Conservation (phyloP, 1,140 invertebrate genomes). For the Lucilia sericata region DNA sequence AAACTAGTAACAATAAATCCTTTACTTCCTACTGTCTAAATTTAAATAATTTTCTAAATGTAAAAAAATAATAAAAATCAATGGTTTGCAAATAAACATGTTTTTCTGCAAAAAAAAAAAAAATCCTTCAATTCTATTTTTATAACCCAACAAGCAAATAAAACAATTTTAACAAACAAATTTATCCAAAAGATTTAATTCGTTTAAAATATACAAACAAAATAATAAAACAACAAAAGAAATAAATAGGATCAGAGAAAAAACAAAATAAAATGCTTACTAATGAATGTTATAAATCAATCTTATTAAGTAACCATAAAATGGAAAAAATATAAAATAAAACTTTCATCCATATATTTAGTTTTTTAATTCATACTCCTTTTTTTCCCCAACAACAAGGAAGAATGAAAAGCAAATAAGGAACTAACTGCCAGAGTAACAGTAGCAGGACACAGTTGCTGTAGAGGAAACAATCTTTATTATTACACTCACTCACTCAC, state of each 20-base stretch:
- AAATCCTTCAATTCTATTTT: neutral
- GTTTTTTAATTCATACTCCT: neutral
- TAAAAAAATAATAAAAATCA: neutral
- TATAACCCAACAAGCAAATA: neutral
- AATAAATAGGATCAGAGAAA: neutral
- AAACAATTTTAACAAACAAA: neutral
- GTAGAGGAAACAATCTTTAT: neutral
- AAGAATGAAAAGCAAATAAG: neutral
- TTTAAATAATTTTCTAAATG: slow-evolving; percentile 12
- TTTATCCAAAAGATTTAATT: slow-evolving; percentile 1
- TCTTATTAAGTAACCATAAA: slow-evolving; percentile 28
- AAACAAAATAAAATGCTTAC: slow-evolving; percentile 4
- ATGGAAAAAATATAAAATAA: neutral
- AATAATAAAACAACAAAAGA: neutral
- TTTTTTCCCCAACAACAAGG: neutral
- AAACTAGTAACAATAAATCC: too few relatives aligned
- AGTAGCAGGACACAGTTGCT: neutral
- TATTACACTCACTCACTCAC: neutral
- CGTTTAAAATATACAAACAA: neutral
- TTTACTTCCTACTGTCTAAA: neutral
- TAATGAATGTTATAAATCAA: slow-evolving; percentile 17
- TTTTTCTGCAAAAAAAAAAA: too few relatives aligned
- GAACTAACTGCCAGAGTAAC: too few relatives aligned
- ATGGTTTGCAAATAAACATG: neutral
- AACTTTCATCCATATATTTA: neutral